These are phyloP conservation scores for Trachelipus rathkii DNA, from an alignment of 1,140 invertebrate species.

Conservation along the genomic window DNA sequence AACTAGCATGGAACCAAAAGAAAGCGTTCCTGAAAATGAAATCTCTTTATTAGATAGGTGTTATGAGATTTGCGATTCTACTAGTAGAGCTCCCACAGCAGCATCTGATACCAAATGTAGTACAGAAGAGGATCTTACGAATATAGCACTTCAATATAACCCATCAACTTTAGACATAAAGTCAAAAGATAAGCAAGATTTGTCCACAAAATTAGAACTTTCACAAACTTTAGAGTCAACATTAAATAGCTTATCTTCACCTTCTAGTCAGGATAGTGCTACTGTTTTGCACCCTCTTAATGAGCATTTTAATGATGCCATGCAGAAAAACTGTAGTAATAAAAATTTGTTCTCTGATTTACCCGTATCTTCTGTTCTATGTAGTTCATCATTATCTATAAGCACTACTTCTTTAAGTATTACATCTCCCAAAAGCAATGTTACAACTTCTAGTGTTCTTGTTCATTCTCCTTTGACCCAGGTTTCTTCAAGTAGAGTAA, in stretches of 20 bases:
- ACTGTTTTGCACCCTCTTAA: not conserved
- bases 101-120: no score
- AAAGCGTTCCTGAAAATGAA: no score
- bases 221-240: no score
- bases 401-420: not conserved
- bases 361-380: not conserved
- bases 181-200: no score
- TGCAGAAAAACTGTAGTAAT: not conserved
- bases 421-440: not conserved
- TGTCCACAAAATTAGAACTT: no score
- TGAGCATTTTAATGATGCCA: not conserved
- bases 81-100: no score
- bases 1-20: no score
- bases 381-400: not conserved
- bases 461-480: constrained; percentile 6
- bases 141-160: no score
- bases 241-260: not conserved
- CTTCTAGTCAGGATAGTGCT: not conserved
- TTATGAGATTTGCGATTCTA: no score
- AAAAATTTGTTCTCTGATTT: not conserved
- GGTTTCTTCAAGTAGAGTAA: not conserved
- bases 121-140: no score
- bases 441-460: constrained; percentile 12
- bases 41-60: no score
- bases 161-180: no score